Conservation (phyloP, 2,113 vertebrate genomes). For the Macquaria australasica region DNA sequence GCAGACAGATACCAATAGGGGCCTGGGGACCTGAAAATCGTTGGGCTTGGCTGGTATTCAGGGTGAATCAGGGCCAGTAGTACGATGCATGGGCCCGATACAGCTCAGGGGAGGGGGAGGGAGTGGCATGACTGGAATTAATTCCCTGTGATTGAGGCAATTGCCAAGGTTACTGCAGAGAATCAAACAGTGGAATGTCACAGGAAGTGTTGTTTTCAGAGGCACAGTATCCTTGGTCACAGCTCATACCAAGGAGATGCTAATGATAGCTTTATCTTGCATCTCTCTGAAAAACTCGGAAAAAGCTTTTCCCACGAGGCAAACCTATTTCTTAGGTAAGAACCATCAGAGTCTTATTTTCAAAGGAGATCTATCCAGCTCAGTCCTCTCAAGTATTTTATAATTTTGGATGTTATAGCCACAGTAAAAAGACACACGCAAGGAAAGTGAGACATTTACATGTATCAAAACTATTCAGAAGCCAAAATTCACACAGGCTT, state of each 20-base stretch:
- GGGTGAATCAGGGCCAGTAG: conserved; percentile 77
- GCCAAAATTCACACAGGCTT: not conserved
- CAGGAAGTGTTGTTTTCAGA: conserved; percentile 76
- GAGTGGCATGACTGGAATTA: conserved; percentile 84
- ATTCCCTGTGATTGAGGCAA: conserved; percentile 82
- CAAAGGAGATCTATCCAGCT: conserved; percentile 43
- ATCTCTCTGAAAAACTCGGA: conserved; percentile 52
- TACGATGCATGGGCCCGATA: conserved; percentile 72
- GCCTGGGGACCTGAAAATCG: conserved; percentile 76
- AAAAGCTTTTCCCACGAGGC: conserved; percentile 48
- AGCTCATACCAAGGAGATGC: conserved; percentile 72
- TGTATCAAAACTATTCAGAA: conserved; percentile 5
- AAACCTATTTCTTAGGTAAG: conserved; percentile 46
- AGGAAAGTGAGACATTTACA: not conserved
- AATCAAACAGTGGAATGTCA: conserved; percentile 82
- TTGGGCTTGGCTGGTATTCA: conserved; percentile 81
- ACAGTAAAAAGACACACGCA: conserved; percentile 2
- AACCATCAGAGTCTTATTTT: conserved; percentile 54
- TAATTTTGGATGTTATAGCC: conserved; percentile 13
- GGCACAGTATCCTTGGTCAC: conserved; percentile 73
- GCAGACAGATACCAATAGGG: conserved; percentile 76
- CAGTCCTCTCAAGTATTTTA: conserved; percentile 29
- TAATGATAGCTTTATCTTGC: conserved; percentile 70
- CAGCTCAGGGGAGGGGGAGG: conserved; percentile 49
- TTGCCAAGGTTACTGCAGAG: conserved; percentile 85